A percentile compares a stretch with the other conserved stretches of the same genome.
phyloP scores from a whole-genome alignment of 1,140 invertebrate genomes.

The Adoxophyes honmai region DNA sequence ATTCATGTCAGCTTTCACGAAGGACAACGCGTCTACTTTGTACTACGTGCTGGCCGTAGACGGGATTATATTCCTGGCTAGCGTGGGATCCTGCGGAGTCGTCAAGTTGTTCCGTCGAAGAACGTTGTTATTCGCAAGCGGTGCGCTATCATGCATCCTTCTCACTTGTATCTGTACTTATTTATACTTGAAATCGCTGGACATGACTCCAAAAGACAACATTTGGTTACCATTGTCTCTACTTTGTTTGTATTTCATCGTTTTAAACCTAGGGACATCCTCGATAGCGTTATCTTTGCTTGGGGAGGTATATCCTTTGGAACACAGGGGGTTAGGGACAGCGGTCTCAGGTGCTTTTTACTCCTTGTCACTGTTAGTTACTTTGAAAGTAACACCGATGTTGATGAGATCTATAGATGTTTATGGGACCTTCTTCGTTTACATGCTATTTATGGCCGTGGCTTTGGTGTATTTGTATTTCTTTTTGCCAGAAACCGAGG shows the following conservation, averaged over 20 bases:
- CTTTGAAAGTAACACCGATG: background rate
- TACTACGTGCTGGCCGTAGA: background rate
- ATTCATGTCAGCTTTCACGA: conserved; percentile 3
- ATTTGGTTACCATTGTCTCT: background rate
- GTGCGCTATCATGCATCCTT: background rate
- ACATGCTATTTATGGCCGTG: background rate
- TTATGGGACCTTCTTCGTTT: background rate
- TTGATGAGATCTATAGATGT: background rate
- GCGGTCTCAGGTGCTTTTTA: background rate
- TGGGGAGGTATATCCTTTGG: conserved; percentile 2
- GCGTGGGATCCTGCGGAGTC: background rate
- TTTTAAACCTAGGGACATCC: background rate
- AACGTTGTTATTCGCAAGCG: background rate
- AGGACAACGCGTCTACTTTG: background rate
- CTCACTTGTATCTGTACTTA: background rate
- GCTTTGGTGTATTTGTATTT: background rate
- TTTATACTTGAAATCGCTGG: background rate
- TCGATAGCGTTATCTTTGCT: background rate
- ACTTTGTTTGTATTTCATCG: background rate
- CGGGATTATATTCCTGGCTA: background rate
- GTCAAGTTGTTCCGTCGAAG: background rate
- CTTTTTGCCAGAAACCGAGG: conserved; percentile 5
- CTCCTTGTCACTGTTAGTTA: background rate
- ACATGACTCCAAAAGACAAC: background rate
- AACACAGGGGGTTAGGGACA: background rate